phyloP scores from a whole-genome alignment of 2,888 invertebrate genomes.

The Athrips mouffetella region DNA sequence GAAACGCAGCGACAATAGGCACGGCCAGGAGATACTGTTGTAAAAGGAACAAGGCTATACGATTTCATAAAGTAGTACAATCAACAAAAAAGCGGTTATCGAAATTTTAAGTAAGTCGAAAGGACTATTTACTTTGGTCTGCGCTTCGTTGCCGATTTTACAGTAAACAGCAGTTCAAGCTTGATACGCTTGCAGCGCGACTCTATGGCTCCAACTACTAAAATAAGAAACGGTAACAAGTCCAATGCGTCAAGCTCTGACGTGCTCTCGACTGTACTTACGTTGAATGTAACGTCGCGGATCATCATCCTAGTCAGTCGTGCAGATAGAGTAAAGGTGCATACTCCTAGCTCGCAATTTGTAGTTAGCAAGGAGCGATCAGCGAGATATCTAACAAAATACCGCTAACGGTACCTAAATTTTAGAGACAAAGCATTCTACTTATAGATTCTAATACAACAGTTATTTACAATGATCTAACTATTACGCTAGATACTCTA shows the following conservation, averaged over 20 bases:
- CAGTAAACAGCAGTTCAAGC: too few relatives aligned
- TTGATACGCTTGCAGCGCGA: too few relatives aligned
- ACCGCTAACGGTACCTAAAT: constrained; percentile 42
- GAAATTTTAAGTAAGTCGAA: background rate
- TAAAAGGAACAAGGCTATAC: background rate
- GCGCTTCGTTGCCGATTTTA: background rate
- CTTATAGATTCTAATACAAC: constrained; percentile 39
- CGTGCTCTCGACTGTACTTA: too few relatives aligned
- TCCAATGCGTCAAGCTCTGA: too few relatives aligned
- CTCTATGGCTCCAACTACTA: too few relatives aligned
- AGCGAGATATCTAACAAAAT: constrained; percentile 32
- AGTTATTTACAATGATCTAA: constrained; percentile 51
- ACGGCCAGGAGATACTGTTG: background rate
- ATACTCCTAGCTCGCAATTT: constrained; percentile 20
- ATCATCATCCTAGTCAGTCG: constrained; percentile 27
- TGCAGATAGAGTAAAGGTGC: constrained; percentile 30
- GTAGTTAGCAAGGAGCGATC: constrained; percentile 22
- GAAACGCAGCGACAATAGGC: background rate
- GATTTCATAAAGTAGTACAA: background rate
- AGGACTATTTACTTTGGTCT: background rate
- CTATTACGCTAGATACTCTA: constrained; percentile 35
- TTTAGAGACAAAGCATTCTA: constrained; percentile 46
- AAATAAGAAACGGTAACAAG: too few relatives aligned
- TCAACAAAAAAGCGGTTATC: background rate
- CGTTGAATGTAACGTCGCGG: background rate